phyloP scores from a whole-genome alignment of 1,140 invertebrate genomes.

The Bombus huntii region DNA sequence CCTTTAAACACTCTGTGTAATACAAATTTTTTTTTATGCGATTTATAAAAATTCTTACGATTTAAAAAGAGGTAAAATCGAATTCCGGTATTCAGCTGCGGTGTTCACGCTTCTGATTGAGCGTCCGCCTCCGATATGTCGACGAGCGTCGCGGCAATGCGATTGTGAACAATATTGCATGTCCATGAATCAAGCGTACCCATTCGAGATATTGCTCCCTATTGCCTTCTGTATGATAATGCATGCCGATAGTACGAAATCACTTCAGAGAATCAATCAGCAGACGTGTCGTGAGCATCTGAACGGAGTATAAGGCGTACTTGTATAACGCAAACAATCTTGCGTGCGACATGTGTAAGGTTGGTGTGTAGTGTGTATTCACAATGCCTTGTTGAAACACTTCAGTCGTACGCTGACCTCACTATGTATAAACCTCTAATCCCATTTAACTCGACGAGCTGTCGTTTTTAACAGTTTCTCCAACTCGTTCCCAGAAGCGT shows the following conservation, averaged over 20 bases:
- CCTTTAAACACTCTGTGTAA: neutral
- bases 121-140: conserved; percentile 41
- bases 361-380: neutral
- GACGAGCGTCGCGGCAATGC: conserved; percentile 50
- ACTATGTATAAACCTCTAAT: conserved; percentile 39
- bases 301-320: conserved; percentile 25
- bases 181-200: conserved; percentile 61
- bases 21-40: too few relatives aligned
- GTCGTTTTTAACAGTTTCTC: conserved; percentile 62
- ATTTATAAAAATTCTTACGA: neutral
- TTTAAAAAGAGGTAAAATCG: neutral
- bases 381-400: conserved; percentile 34
- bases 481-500: conserved; percentile 62
- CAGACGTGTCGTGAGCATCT: conserved; percentile 38
- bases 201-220: conserved; percentile 52
- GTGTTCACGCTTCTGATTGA: conserved; percentile 6
- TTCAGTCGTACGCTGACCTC: conserved; percentile 50
- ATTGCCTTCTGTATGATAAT: conserved; percentile 52
- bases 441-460: conserved; percentile 59
- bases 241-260: conserved; percentile 59
- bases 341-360: neutral
- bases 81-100: neutral
- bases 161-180: conserved; percentile 62
- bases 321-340: conserved; percentile 26
- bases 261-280: conserved; percentile 61